Conservation (phyloP, 1,140 invertebrate genomes). For the Drosophila sproati region DNA sequence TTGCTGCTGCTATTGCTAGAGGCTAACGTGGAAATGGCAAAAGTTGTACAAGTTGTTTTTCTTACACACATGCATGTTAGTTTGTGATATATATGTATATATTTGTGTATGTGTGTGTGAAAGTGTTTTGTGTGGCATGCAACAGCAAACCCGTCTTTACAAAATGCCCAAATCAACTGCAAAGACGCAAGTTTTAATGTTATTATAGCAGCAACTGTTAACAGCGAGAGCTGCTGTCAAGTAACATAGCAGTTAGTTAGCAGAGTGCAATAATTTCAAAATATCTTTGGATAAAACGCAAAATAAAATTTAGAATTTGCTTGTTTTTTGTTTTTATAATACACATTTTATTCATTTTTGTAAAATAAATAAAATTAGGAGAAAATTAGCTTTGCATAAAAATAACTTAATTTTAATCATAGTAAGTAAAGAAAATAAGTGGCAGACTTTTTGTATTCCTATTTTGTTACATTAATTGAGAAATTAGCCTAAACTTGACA, state of each 20-base stretch:
- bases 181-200: no score
- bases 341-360: slow-evolving; percentile 78
- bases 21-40: slow-evolving; percentile 64
- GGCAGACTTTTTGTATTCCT: not conserved
- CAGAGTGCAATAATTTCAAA: slow-evolving; percentile 3
- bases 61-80: slow-evolving; percentile 38
- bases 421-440: slow-evolving; percentile 36
- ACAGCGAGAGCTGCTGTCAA: not conserved
- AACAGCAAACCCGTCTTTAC: slow-evolving; percentile 36
- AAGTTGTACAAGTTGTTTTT: slow-evolving; percentile 48
- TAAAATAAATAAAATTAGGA: slow-evolving; percentile 77
- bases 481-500: slow-evolving; percentile 18
- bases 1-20: slow-evolving; percentile 56
- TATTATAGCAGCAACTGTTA: slow-evolving; percentile 7
- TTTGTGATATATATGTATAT: slow-evolving; percentile 43
- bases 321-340: slow-evolving; percentile 48
- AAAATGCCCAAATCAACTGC: slow-evolving; percentile 27
- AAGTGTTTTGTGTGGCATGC: slow-evolving; percentile 35
- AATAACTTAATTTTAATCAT: slow-evolving; percentile 56
- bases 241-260: not conserved
- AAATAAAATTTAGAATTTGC: slow-evolving; percentile 67
- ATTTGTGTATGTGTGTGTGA: slow-evolving; percentile 19
- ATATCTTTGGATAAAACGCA: slow-evolving; percentile 25
- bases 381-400: slow-evolving; percentile 20
- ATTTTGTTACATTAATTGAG: slow-evolving; percentile 40